These are phyloP conservation scores for Drosophila asahinai DNA, from an alignment of 1,140 invertebrate species.

Conservation along the genomic window DNA sequence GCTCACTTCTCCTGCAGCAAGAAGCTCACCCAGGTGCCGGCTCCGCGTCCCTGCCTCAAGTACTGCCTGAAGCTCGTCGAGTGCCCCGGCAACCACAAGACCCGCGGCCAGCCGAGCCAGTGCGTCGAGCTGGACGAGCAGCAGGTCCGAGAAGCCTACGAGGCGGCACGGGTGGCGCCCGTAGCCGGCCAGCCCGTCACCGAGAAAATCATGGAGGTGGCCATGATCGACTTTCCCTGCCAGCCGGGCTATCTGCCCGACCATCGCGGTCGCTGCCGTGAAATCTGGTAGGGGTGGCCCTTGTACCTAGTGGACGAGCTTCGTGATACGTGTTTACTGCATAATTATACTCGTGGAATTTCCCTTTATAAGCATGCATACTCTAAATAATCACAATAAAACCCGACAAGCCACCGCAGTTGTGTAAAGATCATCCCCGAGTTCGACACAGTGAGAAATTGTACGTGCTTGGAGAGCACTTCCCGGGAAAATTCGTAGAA, in stretches of 20 bases:
- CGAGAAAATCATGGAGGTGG: conserved; percentile 65
- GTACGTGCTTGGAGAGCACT: not conserved
- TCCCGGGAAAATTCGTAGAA: no score
- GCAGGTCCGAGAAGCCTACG: conserved; percentile 40
- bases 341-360: conserved; percentile 26
- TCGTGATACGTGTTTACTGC: conserved; percentile 13
- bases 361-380: conserved; percentile 23
- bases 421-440: conserved; percentile 19
- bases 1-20: conserved; percentile 62
- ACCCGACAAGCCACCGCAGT: conserved; percentile 1
- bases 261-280: conserved; percentile 74
- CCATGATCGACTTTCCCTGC: conserved; percentile 83
- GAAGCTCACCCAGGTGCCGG: conserved; percentile 52
- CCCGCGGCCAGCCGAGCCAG: conserved; percentile 48
- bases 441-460: conserved; percentile 15
- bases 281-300: conserved; percentile 64
- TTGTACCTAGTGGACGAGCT: not conserved
- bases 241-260: conserved; percentile 80
- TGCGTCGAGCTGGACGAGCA: conserved; percentile 70
- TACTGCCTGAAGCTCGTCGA: conserved; percentile 70
- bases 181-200: conserved; percentile 11
- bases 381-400: conserved; percentile 40
- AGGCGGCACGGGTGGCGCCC: conserved; percentile 7
- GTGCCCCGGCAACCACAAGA: conserved; percentile 58
- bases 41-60: conserved; percentile 69